Base-by-base conservation (phyloP, 2,888 invertebrate genomes). In the Dryococelus australis region DNA sequence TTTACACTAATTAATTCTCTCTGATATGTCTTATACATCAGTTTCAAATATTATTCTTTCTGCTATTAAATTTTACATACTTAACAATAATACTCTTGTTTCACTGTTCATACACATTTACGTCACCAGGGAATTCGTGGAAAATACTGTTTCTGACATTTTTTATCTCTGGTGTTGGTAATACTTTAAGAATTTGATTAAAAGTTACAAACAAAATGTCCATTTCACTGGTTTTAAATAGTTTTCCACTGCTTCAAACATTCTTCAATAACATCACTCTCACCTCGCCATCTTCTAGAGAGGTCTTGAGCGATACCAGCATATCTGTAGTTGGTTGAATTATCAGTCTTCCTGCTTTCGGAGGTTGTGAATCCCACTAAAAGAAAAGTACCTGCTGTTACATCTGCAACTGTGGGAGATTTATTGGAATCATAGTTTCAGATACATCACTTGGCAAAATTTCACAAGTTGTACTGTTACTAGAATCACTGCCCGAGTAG, bases 111-210 rank as follows among this genome's bases (percentile, higher is more conserved):
- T 79, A 79, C 79, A 79, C 20, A 16, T 79, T 27, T 79, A 79
- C 79, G 9, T 79, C 79, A 79, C 79, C 8, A 10, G 79, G 20
- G 79, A 79, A 79, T 79, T 79, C 9, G 27, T 79, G 16, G 79
- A 79, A 79, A 79, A 79, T 79, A 27, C 79, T 79, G 79, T 79
- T 79, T 79, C 79, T 79, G 65, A 65, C 65, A 65, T 65, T 65
- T 65, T 65, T 65, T 65, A 65, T 65, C 65, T 65, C 65, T 65
- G 65, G 65, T 65, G 65, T 65, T 65, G 65, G 65, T 65, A 65
- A 65, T 65, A 65, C 65, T 65, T n/a, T n/a, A 65, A 65, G 65
- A 65, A 65, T 65, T n/a, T 65, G 65, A n/a, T n/a, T n/a, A n/a
- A n/a, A n/a, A n/a, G n/a, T n/a, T n/a, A n/a, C n/a, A n/a, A n/a